A percentile compares a stretch with the other conserved stretches of the same genome.
Conservation (phyloP, 2,888 invertebrate genomes). For the Callinectes sapidus region DNA sequence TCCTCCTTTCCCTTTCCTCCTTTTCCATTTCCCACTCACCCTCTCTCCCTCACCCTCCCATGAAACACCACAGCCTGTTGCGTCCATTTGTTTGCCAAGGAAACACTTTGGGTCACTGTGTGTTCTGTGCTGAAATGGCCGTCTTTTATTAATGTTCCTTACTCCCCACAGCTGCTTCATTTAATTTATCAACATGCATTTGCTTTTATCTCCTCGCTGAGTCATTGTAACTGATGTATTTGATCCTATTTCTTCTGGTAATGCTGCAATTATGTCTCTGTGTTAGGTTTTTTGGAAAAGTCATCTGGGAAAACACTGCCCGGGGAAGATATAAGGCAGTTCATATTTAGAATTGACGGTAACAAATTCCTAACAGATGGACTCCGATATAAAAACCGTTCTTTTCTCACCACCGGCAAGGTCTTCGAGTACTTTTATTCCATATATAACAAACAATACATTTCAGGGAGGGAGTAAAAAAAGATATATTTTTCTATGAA, state of each 20-base stretch:
- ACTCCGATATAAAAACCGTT: background rate
- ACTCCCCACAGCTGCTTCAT: conserved; percentile 16
- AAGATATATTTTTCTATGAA: background rate
- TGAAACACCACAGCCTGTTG: conserved; percentile 54
- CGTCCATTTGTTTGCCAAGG: conserved; percentile 59
- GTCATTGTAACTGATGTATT: background rate
- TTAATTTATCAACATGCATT: conserved; percentile 19
- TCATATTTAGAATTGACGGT: background rate
- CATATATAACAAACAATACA: background rate
- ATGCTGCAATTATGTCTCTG: background rate
- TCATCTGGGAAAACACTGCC: background rate
- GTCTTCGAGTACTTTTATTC: background rate
- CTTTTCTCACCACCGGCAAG: background rate
- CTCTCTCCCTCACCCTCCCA: conserved; percentile 17
- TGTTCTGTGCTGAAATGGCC: conserved; percentile 38
- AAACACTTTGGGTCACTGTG: conserved; percentile 55
- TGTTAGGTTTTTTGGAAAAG: background rate
- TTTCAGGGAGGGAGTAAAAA: background rate
- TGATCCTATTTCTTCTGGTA: background rate
- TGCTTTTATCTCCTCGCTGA: background rate
- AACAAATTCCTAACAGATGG: background rate
- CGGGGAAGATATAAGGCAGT: background rate
- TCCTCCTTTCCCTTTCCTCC: background rate
- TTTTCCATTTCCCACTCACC: background rate
- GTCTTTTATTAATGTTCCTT: conserved; percentile 52